Conservation (phyloP, 2,113 vertebrate genomes). For the Serilophus lunatus region DNA sequence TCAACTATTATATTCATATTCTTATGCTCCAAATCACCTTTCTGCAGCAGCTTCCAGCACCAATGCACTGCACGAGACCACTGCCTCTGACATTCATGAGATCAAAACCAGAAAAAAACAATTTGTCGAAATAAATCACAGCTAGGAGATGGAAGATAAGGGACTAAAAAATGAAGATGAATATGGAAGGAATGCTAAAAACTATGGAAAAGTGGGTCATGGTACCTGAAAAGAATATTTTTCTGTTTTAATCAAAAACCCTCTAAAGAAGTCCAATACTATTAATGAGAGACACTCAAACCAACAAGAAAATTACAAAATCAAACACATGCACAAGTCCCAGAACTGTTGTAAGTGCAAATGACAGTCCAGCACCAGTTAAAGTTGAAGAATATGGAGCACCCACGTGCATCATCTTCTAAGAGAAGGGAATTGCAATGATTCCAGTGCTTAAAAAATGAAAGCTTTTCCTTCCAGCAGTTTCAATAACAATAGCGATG, state of each 20-base stretch:
- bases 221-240: background rate
- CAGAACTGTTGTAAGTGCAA: background rate
- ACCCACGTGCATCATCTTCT: rapidly evolving
- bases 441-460: background rate
- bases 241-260: background rate
- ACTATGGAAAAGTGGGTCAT: background rate
- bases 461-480: background rate
- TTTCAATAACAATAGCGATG: background rate
- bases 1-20: background rate
- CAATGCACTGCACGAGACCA: background rate
- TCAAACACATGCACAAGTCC: background rate
- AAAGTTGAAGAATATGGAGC: background rate
- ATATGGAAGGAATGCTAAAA: background rate
- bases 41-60: background rate
- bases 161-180: background rate
- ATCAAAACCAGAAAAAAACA: background rate
- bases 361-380: background rate
- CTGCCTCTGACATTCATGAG: background rate
- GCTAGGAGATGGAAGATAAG: background rate
- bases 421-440: background rate
- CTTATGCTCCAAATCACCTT: background rate
- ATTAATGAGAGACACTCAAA: background rate
- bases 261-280: background rate
- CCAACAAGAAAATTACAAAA: background rate
- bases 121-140: background rate